Evolutionary conservation across 1,140 invertebrate species (phyloP), one percentile per base, ranked within the genome.

Genomic region (Drosophila cardini): DNA sequence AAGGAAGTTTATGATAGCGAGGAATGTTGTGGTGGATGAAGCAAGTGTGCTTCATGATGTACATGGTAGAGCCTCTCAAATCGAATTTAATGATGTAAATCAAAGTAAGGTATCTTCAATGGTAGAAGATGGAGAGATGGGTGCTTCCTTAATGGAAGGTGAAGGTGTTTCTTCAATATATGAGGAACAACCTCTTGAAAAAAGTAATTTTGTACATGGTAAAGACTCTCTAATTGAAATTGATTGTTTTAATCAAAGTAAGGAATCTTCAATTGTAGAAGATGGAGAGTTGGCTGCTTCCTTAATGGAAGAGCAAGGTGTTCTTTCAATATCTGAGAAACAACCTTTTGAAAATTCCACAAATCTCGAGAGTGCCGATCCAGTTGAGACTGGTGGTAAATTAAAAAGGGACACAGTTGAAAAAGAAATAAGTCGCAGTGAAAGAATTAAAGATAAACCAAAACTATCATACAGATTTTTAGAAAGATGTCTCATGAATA

Each of bases 1-100:
- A 18, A 76, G 82, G 69, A 92, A 91, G 67, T 92, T 78, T 78
- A 56, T 89, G 34, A 72, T 69, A 52, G 91, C 83, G 34, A 78
- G 92, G 46, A 92, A 93, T 80, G 90, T 64, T 50, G 53, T 57
- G 30, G 40, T 65, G 61, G 48, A 64, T 48, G 42, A 63, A 63
- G 40, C 13, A 63, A 52, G 40, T 26, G 40, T 63, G 46, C 10
- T 40, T 40, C 36, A 52, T 34, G 26, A 11, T 62, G 8, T 15
- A 48, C 21, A 26, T 26, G 5, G 5, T 26, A 26, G 21, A 26
- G n/a, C n/a, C n/a, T n/a, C n/a, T 21, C 13, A 9, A 46, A 10
- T 30, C 11, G 15, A 55, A 10, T 4, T 26, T 45, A 5, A 50
- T n/a, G 11, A 50, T 50, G 46, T 21, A 50, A 21, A 50, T 50